A percentile compares a stretch with the other conserved stretches of the same genome.
These are phyloP conservation scores for Sander lucioperca DNA, from an alignment of 2,113 vertebrate species.

Conservation along the genomic window DNA sequence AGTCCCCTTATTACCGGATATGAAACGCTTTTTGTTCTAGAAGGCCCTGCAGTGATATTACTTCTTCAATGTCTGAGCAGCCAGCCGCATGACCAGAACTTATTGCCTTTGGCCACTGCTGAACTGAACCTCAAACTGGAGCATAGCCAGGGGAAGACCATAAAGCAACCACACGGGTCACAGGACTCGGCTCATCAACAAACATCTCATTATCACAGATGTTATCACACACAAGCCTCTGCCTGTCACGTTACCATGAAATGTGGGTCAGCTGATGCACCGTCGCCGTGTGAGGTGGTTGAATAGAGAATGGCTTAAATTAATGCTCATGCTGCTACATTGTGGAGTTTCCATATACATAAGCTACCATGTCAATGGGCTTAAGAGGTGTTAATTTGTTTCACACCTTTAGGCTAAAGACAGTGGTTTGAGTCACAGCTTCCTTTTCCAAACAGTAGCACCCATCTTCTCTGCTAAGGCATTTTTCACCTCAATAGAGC, in stretches of 20 bases:
- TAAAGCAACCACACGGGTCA: constrained; percentile 67
- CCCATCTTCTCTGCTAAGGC: constrained; percentile 51
- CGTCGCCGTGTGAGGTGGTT: constrained; percentile 20
- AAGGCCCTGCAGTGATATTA: constrained; percentile 5
- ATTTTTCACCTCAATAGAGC: constrained; percentile 54
- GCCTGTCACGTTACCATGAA: constrained; percentile 62
- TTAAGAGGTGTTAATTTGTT: constrained; percentile 75
- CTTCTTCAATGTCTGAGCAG: constrained; percentile 10
- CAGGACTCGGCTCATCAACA: constrained; percentile 65
- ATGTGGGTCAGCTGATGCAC: constrained; percentile 66
- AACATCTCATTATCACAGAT: constrained; percentile 55
- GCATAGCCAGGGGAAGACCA: constrained; percentile 54
- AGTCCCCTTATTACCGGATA: not conserved
- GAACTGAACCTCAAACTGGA: constrained; percentile 50
- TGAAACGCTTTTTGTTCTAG: not conserved
- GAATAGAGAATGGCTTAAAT: constrained; percentile 43
- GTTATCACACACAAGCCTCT: constrained; percentile 61
- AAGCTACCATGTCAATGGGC: constrained; percentile 26
- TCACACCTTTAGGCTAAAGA: constrained; percentile 75
- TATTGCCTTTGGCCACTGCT: constrained; percentile 55
- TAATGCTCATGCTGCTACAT: constrained; percentile 37
- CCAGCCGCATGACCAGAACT: constrained; percentile 63
- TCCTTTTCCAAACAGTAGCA: constrained; percentile 74
- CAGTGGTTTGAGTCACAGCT: constrained; percentile 68
- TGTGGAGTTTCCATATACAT: constrained; percentile 35